A percentile compares a stretch with the other conserved stretches of the same genome.
phyloP scores from a whole-genome alignment of 2,797 vertebrate genomes.

The Pygocentrus nattereri region DNA sequence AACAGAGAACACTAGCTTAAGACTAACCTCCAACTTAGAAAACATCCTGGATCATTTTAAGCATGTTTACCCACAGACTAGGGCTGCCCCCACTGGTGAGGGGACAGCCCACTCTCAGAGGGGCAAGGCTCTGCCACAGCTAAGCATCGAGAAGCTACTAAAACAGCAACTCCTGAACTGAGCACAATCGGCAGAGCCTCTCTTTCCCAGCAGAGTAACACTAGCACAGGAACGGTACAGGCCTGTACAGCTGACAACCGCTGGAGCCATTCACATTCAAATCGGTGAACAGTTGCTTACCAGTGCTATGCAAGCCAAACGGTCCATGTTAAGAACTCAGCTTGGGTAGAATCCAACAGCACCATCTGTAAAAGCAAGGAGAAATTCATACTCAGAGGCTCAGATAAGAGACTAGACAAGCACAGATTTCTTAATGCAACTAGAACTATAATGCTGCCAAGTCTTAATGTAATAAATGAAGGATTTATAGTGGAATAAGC shows the following conservation, averaged over 20 bases:
- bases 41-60: background rate
- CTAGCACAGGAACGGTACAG: constrained; percentile 57
- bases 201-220: constrained; percentile 71
- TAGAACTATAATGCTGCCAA: no score
- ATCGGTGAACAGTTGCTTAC: background rate
- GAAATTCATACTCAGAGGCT: background rate
- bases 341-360: no score
- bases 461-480: no score
- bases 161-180: constrained; percentile 55
- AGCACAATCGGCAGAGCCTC: constrained; percentile 32
- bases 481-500: no score
- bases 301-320: background rate
- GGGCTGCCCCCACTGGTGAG: constrained; percentile 46
- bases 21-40: no score
- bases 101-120: constrained; percentile 62
- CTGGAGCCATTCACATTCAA: constrained; percentile 43
- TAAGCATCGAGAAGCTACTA: constrained; percentile 48
- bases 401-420: no score
- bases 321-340: background rate
- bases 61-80: constrained; percentile 64
- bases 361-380: background rate
- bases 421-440: no score
- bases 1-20: background rate
- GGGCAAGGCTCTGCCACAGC: constrained; percentile 42
- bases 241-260: constrained; percentile 64